Conservation (phyloP, 2,888 invertebrate genomes). For the Chymomyza caudatula region DNA sequence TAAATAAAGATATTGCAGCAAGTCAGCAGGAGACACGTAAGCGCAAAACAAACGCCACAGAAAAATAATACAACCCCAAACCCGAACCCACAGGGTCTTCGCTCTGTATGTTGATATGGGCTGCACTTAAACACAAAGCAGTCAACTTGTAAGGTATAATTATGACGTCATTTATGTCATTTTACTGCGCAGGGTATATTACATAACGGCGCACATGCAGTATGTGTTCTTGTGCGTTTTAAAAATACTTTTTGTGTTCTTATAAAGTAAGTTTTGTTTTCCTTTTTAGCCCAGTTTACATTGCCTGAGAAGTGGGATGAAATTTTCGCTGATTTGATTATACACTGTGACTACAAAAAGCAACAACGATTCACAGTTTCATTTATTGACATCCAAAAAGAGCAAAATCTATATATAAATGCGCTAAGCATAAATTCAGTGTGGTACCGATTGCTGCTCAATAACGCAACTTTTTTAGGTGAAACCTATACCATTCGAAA, state of each 20-base stretch:
- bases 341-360: not conserved
- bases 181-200: constrained; percentile 20
- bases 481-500: too few relatives aligned
- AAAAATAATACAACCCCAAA: constrained; percentile 39
- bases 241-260: not conserved
- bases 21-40: constrained; percentile 24
- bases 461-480: too few relatives aligned
- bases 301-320: not conserved
- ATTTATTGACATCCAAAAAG: too few relatives aligned
- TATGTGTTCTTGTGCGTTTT: not conserved
- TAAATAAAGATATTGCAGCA: constrained; percentile 3
- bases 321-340: not conserved
- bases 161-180: constrained; percentile 55
- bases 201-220: not conserved
- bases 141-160: not conserved
- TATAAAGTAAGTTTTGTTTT: not conserved
- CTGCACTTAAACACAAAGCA: not conserved
- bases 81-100: not conserved
- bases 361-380: not conserved
- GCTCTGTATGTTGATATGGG: not conserved
- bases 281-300: not conserved
- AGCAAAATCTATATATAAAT: too few relatives aligned
- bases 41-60: constrained; percentile 15
- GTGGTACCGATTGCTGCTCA: too few relatives aligned
- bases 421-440: too few relatives aligned